Conservation (phyloP, 1,140 invertebrate genomes). For the Drosophila repletoides region DNA sequence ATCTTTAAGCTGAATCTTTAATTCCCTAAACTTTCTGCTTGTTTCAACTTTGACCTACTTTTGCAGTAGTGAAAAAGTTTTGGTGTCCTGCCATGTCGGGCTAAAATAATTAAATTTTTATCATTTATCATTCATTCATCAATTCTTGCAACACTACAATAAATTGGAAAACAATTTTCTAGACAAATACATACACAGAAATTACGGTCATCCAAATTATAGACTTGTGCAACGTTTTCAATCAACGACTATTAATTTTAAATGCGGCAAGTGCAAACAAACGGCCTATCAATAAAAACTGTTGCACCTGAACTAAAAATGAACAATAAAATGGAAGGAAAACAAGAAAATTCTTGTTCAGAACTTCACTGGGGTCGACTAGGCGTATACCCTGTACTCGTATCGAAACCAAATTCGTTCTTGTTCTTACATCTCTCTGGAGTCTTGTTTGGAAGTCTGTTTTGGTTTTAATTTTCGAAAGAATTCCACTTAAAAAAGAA, state of each 20-base stretch:
- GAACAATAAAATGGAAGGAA: constrained; percentile 4
- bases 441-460: too few species aligned
- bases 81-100: too few species aligned
- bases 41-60: constrained; percentile 15
- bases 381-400: background rate
- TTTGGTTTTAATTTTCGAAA: too few species aligned
- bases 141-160: constrained; percentile 12
- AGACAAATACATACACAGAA: background rate
- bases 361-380: background rate
- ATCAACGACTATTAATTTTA: constrained; percentile 58
- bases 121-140: constrained; percentile 51
- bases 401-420: too few species aligned
- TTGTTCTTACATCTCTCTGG: too few species aligned
- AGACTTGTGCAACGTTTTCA: constrained; percentile 33
- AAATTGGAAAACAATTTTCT: constrained; percentile 25
- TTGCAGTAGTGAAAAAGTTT: too few species aligned
- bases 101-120: constrained; percentile 44
- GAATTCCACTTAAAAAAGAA: too few species aligned
- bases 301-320: constrained; percentile 32
- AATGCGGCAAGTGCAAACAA: constrained; percentile 43
- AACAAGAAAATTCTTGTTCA: background rate
- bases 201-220: constrained; percentile 35
- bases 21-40: too few species aligned
- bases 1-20: too few species aligned
- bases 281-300: constrained; percentile 49